phyloP scores from a whole-genome alignment of 2,113 vertebrate species.

The Camelus dromedarius region DNA sequence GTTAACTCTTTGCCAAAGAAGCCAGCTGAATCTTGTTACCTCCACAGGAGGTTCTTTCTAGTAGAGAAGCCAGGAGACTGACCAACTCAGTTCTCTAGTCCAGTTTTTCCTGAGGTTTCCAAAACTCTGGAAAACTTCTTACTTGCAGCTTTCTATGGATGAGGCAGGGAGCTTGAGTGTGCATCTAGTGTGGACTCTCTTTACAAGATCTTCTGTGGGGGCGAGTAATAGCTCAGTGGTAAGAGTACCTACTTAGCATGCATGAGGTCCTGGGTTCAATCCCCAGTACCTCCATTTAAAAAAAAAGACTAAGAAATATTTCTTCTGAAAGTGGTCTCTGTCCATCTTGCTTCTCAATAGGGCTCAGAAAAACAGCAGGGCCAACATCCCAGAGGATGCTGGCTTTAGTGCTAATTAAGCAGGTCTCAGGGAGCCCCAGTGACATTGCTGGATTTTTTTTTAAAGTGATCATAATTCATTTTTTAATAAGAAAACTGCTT shows the following conservation, averaged over 20 bases:
- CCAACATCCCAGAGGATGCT: background rate
- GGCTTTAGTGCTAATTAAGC: background rate
- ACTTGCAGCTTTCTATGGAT: background rate
- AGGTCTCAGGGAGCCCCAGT: background rate
- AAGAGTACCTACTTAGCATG: no score
- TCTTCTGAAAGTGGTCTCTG: background rate
- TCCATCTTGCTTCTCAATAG: background rate
- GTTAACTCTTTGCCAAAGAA: constrained; percentile 19
- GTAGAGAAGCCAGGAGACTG: background rate
- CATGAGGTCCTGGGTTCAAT: no score
- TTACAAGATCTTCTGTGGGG: background rate
- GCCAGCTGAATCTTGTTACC: background rate
- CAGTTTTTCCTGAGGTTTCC: background rate
- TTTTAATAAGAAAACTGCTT: background rate
- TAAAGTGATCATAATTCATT: background rate
- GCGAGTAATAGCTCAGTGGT: no score
- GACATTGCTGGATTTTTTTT: background rate
- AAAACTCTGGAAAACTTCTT: background rate
- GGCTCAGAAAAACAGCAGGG: background rate
- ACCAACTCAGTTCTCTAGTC: background rate
- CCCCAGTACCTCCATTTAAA: no score
- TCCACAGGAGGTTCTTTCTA: background rate
- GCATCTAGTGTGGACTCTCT: background rate
- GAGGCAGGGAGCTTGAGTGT: background rate
- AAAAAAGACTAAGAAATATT: no score